These are phyloP conservation scores for Cromileptes altivelis DNA, from an alignment of 2,113 vertebrate species.

Conservation along the genomic window DNA sequence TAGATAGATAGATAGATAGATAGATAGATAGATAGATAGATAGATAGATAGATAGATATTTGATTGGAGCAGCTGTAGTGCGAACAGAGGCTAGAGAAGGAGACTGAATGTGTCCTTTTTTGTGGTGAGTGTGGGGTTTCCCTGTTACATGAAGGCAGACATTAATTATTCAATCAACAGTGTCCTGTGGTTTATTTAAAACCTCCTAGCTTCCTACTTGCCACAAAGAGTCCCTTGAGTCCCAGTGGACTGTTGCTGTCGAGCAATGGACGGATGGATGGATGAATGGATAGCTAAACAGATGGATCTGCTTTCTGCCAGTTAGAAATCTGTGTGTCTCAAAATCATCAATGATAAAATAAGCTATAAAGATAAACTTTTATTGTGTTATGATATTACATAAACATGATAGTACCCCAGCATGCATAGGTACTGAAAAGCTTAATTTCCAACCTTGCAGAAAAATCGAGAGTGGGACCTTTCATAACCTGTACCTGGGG, in stretches of 20 bases:
- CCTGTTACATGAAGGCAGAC: conserved; percentile 53
- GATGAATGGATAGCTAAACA: background rate
- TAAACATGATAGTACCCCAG: background rate
- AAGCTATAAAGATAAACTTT: background rate
- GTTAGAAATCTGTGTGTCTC: background rate
- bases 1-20: background rate
- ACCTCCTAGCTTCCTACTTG: conserved; percentile 48
- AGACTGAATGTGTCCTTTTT: conserved; percentile 31
- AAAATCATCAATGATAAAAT: background rate
- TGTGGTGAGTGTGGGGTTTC: conserved; percentile 63
- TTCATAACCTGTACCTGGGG: background rate
- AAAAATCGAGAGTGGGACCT: no score
- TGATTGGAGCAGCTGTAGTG: background rate
- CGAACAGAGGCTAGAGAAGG: conserved; percentile 15
- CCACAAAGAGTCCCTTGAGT: conserved; percentile 74
- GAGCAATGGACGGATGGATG: background rate
- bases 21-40: conserved; percentile 31
- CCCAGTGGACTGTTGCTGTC: conserved; percentile 11
- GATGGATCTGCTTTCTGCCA: background rate
- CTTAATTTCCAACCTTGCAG: background rate
- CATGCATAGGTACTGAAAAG: background rate
- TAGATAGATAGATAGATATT: background rate
- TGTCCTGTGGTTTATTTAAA: conserved; percentile 77
- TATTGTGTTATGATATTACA: background rate
- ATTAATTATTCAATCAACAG: conserved; percentile 84